phyloP scores from a whole-genome alignment of 2,797 vertebrate species.

The Anabacerthia variegaticeps region DNA sequence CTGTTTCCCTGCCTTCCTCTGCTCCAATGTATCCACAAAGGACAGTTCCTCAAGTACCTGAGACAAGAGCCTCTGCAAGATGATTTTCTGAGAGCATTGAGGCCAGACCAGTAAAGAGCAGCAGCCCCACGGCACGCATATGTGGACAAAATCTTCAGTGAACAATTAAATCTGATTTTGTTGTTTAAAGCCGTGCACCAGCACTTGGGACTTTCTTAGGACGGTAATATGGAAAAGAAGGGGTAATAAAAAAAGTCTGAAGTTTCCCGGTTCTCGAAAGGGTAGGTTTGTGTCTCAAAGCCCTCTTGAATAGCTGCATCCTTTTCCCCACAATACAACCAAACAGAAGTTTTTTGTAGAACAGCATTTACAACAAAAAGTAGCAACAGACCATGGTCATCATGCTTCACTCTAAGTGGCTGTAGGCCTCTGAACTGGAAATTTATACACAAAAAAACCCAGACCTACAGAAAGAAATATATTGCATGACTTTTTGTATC shows the following conservation, averaged over 20 bases:
- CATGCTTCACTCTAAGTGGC: conserved; percentile 4
- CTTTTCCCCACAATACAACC: neutral
- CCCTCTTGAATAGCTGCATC: neutral
- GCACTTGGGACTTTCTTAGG: neutral
- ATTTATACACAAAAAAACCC: neutral
- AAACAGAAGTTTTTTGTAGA: neutral
- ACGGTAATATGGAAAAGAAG: neutral
- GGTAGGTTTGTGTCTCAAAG: neutral
- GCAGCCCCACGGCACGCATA: neutral
- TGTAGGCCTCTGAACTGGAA: neutral
- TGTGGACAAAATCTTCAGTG: neutral
- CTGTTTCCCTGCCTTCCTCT: neutral
- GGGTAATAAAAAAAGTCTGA: neutral
- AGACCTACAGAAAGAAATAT: neutral
- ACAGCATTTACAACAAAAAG: neutral
- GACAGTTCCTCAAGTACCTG: neutral
- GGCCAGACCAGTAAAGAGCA: neutral
- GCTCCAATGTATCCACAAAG: neutral
- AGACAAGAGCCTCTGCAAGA: neutral
- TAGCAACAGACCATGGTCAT: neutral
- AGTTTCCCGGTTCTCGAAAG: neutral
- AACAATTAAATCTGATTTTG: neutral
- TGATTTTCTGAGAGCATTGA: neutral
- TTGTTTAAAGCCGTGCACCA: neutral
- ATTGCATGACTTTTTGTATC: neutral